Percentiles rank a stretch among this genome's conserved stretches.
Evolutionary conservation across 2,888 invertebrate genomes (phyloP).

Genomic region (Macaria notata): DNA sequence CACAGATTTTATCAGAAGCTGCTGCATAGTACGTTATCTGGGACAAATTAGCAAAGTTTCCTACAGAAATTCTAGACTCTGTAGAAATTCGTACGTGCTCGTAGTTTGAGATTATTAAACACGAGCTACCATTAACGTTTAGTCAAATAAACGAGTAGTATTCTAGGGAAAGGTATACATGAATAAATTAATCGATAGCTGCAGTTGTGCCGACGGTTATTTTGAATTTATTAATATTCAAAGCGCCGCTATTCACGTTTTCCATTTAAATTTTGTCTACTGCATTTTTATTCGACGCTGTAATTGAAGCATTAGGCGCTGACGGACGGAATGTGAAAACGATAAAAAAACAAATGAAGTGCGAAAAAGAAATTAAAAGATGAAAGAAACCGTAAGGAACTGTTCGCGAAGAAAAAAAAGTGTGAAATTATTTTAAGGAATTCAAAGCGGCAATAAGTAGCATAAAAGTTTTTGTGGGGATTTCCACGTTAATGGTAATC

Average conservation of each 20-base stretch:
- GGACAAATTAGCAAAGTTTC: no score
- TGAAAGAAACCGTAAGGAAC: conserved; percentile 65
- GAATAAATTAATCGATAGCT: no score
- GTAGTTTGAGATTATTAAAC: no score
- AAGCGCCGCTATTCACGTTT: conserved; percentile 38
- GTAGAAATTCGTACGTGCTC: no score
- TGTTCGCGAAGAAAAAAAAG: conserved; percentile 57
- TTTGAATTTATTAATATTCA: conserved; percentile 38
- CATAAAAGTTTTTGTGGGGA: conserved; percentile 59
- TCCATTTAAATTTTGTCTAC: conserved; percentile 43
- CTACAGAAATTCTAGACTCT: no score
- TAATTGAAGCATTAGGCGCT: conserved; percentile 55
- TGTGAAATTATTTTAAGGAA: conserved; percentile 66
- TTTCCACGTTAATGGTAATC: conserved; percentile 66
- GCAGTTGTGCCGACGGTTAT: conserved; percentile 25
- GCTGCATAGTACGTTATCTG: no score
- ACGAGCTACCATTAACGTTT: no score
- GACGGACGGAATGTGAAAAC: conserved; percentile 47
- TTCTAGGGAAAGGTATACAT: background rate
- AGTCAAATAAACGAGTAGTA: no score
- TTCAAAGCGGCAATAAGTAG: conserved; percentile 64
- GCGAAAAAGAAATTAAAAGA: conserved; percentile 63
- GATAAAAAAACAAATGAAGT: conserved; percentile 50
- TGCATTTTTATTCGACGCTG: conserved; percentile 44
- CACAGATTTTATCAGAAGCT: conserved; percentile 9